Evolutionary conservation across 2,797 vertebrate species (phyloP), one percentile per base, ranked within the genome.

Genomic region (Schizothorax lantsangensis): DNA sequence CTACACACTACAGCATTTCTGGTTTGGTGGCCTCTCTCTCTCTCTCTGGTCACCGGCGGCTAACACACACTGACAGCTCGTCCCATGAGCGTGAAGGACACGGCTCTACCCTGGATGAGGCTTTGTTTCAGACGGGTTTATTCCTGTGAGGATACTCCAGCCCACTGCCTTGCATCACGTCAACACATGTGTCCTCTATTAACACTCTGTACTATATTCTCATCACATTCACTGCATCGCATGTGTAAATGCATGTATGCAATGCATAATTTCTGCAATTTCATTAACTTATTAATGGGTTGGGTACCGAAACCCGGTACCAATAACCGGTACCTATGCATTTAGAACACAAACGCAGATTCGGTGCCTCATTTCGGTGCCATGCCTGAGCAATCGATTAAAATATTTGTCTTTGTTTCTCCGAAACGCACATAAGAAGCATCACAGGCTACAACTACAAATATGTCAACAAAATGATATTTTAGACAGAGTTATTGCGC

Each of bases 41-140:
- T 38, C 19, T 33, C 26, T 38, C 19, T 45, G n/a, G 11, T 14
- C 59, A 30, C 12, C 2, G 1, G 59, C 12, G 2, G n/a, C n/a
- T 8, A 17, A 74, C 72, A 47, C 12, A 74, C 43, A 49, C 6
- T 47, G 72, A 74, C 43, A 45, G 69, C 38, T 72, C 5, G 6
- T 47, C n/a, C 21, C 69, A n/a, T n/a, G 38, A 74, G 72, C 15
- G 5, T 74, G 72, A 74, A 49, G 72, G 72, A 74, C 72, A 49
- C 3, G 3, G 6, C 14, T 7, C n/a, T 74, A n/a, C 3, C 14
- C n/a, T 43, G 69, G 21, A n/a, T n/a, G 21, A 43, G 69, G 21
- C 69, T 72, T 72, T n/a, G 69, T n/a, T 43, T 72, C 21, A 40
- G 69, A 43, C 0, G 1, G 69, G 26, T 23, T 72, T 21, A 43